Base-by-base conservation (phyloP, 2,797 vertebrate genomes). In the Anniella stebbinsi region DNA sequence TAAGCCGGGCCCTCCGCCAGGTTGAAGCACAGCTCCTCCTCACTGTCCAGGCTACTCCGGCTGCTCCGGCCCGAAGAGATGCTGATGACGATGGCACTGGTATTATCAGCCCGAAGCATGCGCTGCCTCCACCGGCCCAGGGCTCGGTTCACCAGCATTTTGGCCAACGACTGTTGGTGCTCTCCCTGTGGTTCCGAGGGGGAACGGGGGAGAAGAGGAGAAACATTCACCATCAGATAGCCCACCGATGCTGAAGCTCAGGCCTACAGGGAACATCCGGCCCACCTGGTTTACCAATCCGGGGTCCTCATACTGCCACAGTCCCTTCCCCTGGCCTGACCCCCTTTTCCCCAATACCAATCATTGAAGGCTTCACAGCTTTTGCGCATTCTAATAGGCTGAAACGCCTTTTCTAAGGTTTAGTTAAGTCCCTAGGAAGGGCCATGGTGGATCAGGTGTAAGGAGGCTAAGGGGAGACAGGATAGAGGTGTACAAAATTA, bases 61-160 rank as follows among this genome's bases (percentile, higher is more conserved):
- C 94, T 96, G 0, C 97, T 97, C 0, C 95, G 97, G 2, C 95
- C 95, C 0, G 98, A 97, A 8, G 98, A 98, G 88, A 99, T 97
- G 92, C 98, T 98, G 96, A 99, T 97, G 8, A 99, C 99, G 4
- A 99, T 98, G 89, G 98, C 98, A 2, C 98, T 99, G 0, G 99
- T 99, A 96, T 99, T 99, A 96, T 99, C 99, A 0, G 99, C 99
- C 3, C 99, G 98, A 67, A 99, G 98, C 98, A 99, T 99, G 45
- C 99, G 98, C 45, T 99, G 98, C 91, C 98, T 97, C 99, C 99
- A 99, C 88, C 99, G 98, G 84, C 98, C 97, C 1, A 99, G 97
- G 0, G 99, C 99, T 9, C 98, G 98, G 95, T 97, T 98, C 90
- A 99, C 99, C 92, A 99, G 97, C 95, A 98, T 98, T 76, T 98